Base-by-base conservation (phyloP, 1,140 invertebrate species). In the Procambarus clarkii region DNA sequence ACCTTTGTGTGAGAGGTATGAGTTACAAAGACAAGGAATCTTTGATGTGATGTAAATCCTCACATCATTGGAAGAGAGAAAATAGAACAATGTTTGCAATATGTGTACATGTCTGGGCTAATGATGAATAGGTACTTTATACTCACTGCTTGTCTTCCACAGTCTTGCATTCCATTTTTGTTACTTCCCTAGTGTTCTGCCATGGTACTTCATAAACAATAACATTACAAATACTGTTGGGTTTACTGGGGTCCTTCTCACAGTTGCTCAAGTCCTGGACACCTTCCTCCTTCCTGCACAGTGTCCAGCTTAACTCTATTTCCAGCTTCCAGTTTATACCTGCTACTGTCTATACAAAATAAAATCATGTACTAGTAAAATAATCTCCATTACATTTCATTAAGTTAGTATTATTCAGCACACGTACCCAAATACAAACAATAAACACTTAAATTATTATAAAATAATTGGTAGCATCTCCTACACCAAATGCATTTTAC, bases 271-370 rank as follows among this genome's bases (percentile, higher is more conserved):
- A 9, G 74, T 91, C 74, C 78, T 80, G 60, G 5, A 79, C 15
- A 15, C 34, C 4, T 3, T 84, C 81, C 18, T 77, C 82, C 81
- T 85, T 84, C 64, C 8, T 50, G 50, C 88, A 91, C 13, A 71
- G 78, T 9, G 88, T 91, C 74, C 71, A 84, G 44, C 60, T 48
- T 18, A 91, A 71, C 80, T 44, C 34, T 9, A 91, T 21, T 60
- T 91, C 60, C 50, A 91, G 18, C 24, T 34, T 78, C 81, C 74
- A 84, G 13, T 91, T 79, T 15, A 77, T 21, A 45, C 81, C 81
- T 7, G 46, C 34, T 44, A 78, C 88, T 44, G 64, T 54, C 71
- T 85, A 79, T 8, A 13, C n/a, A 87, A 8, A 34, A 58, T 58
- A 64, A 11, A 44, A 34, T n/a, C 24, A 50, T 44, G 8, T 8